Conservation (phyloP, 92 coral and sea anemone genomes). For the Parazoanthus swiftii region DNA sequence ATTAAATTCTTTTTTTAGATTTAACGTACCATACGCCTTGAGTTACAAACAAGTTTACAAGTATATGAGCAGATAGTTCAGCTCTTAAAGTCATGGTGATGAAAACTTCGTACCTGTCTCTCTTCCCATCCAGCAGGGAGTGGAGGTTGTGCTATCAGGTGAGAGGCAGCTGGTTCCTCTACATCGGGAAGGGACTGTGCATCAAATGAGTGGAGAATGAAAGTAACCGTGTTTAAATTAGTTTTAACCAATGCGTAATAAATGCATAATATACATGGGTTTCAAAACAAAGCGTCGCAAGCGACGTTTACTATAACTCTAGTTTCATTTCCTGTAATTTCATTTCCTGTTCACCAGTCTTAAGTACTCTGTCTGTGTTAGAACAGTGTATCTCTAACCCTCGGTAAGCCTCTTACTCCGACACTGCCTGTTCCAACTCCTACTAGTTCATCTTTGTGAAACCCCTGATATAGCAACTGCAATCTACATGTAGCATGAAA, state of each 20-base stretch:
- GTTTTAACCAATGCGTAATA: neutral
- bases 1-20: neutral
- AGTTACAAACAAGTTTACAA: neutral
- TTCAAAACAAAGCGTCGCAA: neutral
- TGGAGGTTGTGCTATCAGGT: slow-evolving; percentile 22
- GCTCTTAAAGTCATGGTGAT: neutral
- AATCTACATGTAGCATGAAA: too few relatives aligned
- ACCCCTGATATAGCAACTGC: too few relatives aligned
- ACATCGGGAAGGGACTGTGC: slow-evolving; percentile 75
- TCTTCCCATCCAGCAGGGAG: slow-evolving; percentile 95
- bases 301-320: neutral
- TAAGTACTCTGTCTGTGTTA: too few relatives aligned
- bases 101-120: slow-evolving; percentile 68
- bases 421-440: too few relatives aligned
- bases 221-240: neutral
- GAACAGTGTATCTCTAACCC: too few relatives aligned
- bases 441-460: too few relatives aligned
- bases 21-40: neutral
- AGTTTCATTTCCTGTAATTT: too few relatives aligned
- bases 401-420: too few relatives aligned
- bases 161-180: slow-evolving; percentile 73
- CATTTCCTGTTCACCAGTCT: too few relatives aligned
- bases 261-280: neutral
- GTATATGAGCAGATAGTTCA: neutral
- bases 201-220: neutral